Conservation (phyloP, 2,888 invertebrate species). For the Cheilosia soror region DNA sequence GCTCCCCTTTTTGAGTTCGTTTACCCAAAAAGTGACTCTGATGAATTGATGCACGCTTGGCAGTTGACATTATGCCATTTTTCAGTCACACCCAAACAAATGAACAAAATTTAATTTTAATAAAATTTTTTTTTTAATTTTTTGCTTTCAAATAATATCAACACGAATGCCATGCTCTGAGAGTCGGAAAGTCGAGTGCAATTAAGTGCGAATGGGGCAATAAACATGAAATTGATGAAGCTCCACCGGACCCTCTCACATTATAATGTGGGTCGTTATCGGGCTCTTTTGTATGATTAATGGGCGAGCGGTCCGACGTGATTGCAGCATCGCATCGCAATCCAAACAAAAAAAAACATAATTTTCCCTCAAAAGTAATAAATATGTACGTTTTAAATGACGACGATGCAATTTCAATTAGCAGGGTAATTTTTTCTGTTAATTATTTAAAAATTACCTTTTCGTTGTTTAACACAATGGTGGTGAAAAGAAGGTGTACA, state of each 20-base stretch:
- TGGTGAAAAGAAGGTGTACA: neutral
- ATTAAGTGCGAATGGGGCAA: constrained; percentile 68
- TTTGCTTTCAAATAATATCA: constrained; percentile 25
- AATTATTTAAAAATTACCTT: constrained; percentile 35
- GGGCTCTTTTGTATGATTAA: constrained; percentile 55
- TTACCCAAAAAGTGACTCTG: constrained; percentile 39
- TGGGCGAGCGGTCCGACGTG: constrained; percentile 37
- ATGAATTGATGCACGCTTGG: constrained; percentile 51
- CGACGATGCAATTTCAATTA: constrained; percentile 17
- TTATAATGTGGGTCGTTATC: constrained; percentile 27
- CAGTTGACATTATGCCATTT: constrained; percentile 48
- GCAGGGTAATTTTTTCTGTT: neutral
- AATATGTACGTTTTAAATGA: constrained; percentile 15
- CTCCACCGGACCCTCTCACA: neutral
- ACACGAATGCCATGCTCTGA: neutral
- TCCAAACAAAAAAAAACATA: neutral
- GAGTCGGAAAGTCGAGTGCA: constrained; percentile 55
- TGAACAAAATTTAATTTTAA: constrained; percentile 42
- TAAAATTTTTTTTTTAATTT: constrained; percentile 5
- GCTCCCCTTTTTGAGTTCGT: constrained; percentile 9
- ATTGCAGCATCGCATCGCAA: neutral
- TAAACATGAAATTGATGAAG: constrained; percentile 69
- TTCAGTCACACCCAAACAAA: constrained; percentile 22
- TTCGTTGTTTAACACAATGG: neutral
- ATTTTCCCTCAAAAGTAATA: constrained; percentile 15